Base-by-base conservation (phyloP, 2,113 vertebrate species). In the Osmerus mordax region DNA sequence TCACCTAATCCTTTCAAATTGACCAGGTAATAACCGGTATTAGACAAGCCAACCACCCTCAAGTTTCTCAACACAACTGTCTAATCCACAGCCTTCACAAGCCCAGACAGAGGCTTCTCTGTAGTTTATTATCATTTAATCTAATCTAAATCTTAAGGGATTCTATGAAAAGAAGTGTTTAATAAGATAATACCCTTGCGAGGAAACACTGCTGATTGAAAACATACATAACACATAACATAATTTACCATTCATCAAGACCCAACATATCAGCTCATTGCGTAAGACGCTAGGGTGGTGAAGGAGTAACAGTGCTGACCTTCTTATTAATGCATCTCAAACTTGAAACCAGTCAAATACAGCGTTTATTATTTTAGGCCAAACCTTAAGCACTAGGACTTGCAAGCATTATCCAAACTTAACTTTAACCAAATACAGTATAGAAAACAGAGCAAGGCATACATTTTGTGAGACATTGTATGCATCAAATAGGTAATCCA, bases 11-110 rank as follows among this genome's bases (percentile, higher is more conserved):
- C 47, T 67, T 67, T 23, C 19, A 25, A 53, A 73, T 73, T 78
- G 15, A 67, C 8, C 60, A 69, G 15, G 23, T 28, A 52, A n/a
- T 19, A 15, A 14, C 58, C 3, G 16, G 70, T 59, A 72, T 81
- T 83, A 71, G 70, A 73, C 77, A 82, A 85, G 69, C 62, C 28
- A 51, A 29, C 71, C 75, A 13, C 58, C 36, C n/a, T 55, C 72
- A 71, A 75, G 68, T 61, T 65, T 65, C 71, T 65, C 71, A 9
- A 79, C 36, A 41, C 21, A 86, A 78, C 71, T 47, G 71, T 61
- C 58, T 70, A 47, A 78, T 78, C 69, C 59, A 8, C 73, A 55
- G 47, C 65, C 58, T 64, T 61, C 82, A 78, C 72, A 71, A 74
- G 67, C 21, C 71, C 15, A 51, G 36, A 28, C 76, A 65, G 67